Base-by-base conservation (phyloP, 2,797 vertebrate genomes). In the Neoniphon sammara region DNA sequence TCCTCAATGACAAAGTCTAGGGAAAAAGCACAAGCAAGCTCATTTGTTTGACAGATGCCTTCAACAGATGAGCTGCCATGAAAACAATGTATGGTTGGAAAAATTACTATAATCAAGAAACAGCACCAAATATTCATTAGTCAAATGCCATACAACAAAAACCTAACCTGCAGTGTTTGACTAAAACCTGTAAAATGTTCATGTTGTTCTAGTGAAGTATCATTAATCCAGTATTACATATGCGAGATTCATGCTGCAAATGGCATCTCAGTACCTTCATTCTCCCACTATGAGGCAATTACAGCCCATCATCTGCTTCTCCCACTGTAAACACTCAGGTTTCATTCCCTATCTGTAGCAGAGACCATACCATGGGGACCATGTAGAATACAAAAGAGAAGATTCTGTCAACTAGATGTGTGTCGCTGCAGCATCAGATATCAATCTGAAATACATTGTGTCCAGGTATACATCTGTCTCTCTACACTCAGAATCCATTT, bases 271-370 rank as follows among this genome's bases (percentile, higher is more conserved):
- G 63, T 70, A 73, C 82, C 57, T 73, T 80, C 66, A 82, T 87
- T 63, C 75, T 80, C 80, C 79, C 70, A 59, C 80, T 65, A 31
- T 11, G 44, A 79, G 57, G 64, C 83, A 86, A 77, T 86, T 77
- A 78, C 75, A 82, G 62, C 42, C 61, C 56, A 78, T 66, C 85
- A 88, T 91, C 88, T 86, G 87, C 60, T 84, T 84, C 75, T 47
- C 63, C 60, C 70, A 66, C 20, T 50, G 65, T 62, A 49, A 68
- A 62, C 58, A 62, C 66, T 67, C 79, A 59, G 62, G 34, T 58
- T 61, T 72, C 34, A 46, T 52, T 82, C 67, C 57, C 60, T 21
- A 56, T 47, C 53, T 49, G 58, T 34, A 71, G 78, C 17, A 20
- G 49, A 27, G n/a, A 58, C 30, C n/a, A 50, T n/a, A n/a, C 34